Percentiles rank a stretch among this genome's conserved stretches.
Conservation (phyloP, 2,888 invertebrate genomes). For the Leucozona laternaria region DNA sequence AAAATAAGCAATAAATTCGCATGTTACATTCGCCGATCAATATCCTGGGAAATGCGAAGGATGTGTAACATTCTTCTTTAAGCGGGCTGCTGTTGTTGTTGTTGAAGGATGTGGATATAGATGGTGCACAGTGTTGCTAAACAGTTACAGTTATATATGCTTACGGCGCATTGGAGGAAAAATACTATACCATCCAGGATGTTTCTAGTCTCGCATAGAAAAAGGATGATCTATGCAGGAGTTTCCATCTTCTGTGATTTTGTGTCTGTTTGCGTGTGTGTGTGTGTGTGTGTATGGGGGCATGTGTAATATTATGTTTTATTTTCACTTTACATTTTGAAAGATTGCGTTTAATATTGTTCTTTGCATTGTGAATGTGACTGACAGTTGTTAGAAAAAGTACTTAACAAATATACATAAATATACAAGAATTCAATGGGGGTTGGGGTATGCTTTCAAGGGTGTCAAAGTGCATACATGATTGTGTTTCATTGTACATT, state of each 20-base stretch:
- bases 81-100: conserved; percentile 16
- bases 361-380: conserved; percentile 49
- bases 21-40: conserved; percentile 70
- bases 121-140: not conserved
- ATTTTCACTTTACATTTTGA: conserved; percentile 64
- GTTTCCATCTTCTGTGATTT: conserved; percentile 18
- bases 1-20: conserved; percentile 74
- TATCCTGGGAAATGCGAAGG: conserved; percentile 67
- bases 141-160: not conserved
- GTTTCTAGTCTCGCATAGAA: conserved; percentile 18
- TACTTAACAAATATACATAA: conserved; percentile 58
- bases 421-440: conserved; percentile 8
- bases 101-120: conserved; percentile 9
- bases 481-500: not conserved
- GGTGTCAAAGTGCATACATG: conserved; percentile 2
- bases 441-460: not conserved
- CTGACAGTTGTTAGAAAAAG: conserved; percentile 61
- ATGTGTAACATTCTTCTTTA: conserved; percentile 63
- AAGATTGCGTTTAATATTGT: conserved; percentile 70
- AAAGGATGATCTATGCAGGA: conserved; percentile 58
- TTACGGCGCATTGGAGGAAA: not conserved
- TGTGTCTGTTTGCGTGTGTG: not conserved
- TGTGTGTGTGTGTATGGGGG: not conserved
- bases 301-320: conserved; percentile 14
- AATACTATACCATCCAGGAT: conserved; percentile 28